Evolutionary conservation across 2,888 invertebrate genomes (phyloP), one percentile per base, ranked within the genome.

Genomic region (Entomobrya multifasciata): DNA sequence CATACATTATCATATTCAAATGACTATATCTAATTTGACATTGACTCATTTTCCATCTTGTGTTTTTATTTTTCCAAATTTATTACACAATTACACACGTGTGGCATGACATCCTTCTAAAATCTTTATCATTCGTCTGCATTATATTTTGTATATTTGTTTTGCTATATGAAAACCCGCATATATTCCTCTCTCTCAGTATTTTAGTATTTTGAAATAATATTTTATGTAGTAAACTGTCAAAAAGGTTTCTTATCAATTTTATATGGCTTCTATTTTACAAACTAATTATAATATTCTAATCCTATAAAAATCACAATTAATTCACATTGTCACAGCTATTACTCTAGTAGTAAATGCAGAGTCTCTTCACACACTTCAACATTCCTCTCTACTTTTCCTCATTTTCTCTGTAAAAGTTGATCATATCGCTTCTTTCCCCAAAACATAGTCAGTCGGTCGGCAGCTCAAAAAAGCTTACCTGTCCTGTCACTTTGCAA

Each of bases 321-420:
- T 36, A 70, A 44, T 70, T 81, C 67, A 81, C 80, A 67, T 67
- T 70, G 80, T 81, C 80, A 81, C 80, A 80, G 80, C 80, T 74
- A 41, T 41, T 27, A 44, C 22, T 60, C 15, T 22, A 25, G 70
- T 6, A 22, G 62, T 65, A 44, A 70, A 70, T 44, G 70, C 70
- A 44, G 44, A 65, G 17, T 30, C 4, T 36, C 22, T 36, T 65
- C 44, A 2, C 25, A 57, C 57, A 13, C 47, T 47, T 52, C 22
- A 22, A 57, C 57, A 20, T 22, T 25, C 8, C 22, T 13, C 25
- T 10, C 22, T 57, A 20, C 17, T 41, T 11, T 17, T 65, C 65
- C 25, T 15, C n/a, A n/a, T n/a, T n/a, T n/a, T n/a, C n/a, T n/a
- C 47, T n/a, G n/a, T n/a, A n/a, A n/a, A n/a, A n/a, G n/a, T n/a